Conservation (phyloP, 1,140 invertebrate species). For the Sarcophaga bullata region DNA sequence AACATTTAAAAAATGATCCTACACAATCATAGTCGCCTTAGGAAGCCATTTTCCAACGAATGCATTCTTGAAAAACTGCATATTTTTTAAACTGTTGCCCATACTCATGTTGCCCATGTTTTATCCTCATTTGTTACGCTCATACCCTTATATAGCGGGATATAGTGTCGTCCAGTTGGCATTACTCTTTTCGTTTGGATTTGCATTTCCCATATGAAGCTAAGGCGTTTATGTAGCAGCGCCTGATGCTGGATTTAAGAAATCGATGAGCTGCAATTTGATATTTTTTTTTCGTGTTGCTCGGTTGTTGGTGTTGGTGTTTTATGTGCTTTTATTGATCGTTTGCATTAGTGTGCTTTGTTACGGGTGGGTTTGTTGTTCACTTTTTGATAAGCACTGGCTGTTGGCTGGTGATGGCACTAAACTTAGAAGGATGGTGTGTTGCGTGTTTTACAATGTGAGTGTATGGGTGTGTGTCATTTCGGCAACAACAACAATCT, state of each 20-base stretch:
- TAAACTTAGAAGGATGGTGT: background rate
- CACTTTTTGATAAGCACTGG: too few species aligned
- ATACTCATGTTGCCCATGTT: background rate
- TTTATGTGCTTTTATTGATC: background rate
- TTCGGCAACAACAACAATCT: too few species aligned
- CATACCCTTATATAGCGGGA: too few species aligned
- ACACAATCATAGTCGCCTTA: too few species aligned
- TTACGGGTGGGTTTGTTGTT: too few species aligned
- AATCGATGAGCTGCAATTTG: conserved; percentile 39
- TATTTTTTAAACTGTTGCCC: background rate
- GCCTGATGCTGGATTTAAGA: conserved; percentile 39
- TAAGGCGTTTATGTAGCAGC: conserved; percentile 26
- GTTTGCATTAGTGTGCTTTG: conserved; percentile 6
- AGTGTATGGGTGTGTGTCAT: background rate
- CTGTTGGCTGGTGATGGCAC: background rate
- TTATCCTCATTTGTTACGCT: too few species aligned
- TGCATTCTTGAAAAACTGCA: too few species aligned
- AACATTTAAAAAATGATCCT: too few species aligned
- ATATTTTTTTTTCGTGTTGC: background rate
- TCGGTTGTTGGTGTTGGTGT: background rate
- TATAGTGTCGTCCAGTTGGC: conserved; percentile 6
- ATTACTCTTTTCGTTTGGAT: conserved; percentile 37
- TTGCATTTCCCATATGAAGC: conserved; percentile 33
- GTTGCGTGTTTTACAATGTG: background rate
- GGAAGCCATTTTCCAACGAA: too few species aligned